Evolutionary conservation across 30 jellyfish, hydroid and myxozoan genomes (phyloP).

Genomic region (Aurelia aurita complex sp. Pacific): DNA sequence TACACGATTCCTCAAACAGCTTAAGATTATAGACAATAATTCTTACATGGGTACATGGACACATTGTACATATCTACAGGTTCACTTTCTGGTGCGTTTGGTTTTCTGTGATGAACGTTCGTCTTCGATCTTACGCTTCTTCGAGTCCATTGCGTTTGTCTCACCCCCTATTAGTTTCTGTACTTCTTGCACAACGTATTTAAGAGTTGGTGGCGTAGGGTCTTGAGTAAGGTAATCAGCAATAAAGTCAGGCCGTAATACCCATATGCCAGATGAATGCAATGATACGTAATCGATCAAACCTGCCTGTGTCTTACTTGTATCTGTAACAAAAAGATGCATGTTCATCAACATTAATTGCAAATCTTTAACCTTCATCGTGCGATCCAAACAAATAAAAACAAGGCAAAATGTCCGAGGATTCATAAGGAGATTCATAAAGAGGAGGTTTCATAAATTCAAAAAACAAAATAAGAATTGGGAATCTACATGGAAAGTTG

Average conservation of each 20-base stretch:
- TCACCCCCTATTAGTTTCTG: constrained; percentile 30
- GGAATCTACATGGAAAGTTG: too few relatives aligned
- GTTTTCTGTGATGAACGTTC: constrained; percentile 33
- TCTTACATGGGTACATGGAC: too few relatives aligned
- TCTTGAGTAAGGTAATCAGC: constrained; percentile 76
- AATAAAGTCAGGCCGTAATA: constrained; percentile 87
- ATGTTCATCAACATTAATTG: too few relatives aligned
- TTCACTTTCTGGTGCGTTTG: constrained; percentile 32
- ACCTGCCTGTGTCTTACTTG: constrained; percentile 58
- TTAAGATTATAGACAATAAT: too few relatives aligned
- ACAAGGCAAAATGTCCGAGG: too few relatives aligned
- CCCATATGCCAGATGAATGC: constrained; percentile 65
- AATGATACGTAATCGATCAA: constrained; percentile 33
- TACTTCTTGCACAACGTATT: constrained; percentile 63
- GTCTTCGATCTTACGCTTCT: constrained; percentile 45
- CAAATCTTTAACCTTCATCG: too few relatives aligned
- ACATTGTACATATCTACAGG: neutral
- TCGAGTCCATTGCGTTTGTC: constrained; percentile 16
- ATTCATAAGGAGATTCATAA: too few relatives aligned
- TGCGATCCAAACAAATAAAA: too few relatives aligned
- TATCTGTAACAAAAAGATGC: constrained; percentile 35
- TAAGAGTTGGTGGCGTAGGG: constrained; percentile 80
- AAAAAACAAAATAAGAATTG: too few relatives aligned
- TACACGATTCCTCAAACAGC: too few relatives aligned
- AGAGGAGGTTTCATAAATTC: too few relatives aligned